These are phyloP conservation scores for Parazoanthus darwini DNA, from an alignment of 92 coral and sea anemone genomes.

Conservation along the genomic window DNA sequence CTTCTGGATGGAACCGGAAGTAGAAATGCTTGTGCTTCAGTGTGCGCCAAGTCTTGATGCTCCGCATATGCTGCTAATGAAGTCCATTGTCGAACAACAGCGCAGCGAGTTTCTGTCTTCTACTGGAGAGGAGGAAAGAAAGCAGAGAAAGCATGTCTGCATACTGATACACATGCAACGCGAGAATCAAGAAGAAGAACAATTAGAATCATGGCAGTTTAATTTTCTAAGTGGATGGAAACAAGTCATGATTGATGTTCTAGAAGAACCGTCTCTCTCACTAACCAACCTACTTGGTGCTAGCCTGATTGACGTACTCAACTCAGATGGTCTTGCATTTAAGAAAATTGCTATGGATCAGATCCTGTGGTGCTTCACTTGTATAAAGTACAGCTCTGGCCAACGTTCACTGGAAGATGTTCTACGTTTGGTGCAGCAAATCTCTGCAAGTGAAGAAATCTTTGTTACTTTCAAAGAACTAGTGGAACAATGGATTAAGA, in stretches of 20 bases:
- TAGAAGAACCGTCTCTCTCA: slow-evolving; percentile 71
- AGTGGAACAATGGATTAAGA: slow-evolving; percentile 66
- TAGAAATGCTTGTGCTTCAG: slow-evolving; percentile 76
- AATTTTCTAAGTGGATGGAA: slow-evolving; percentile 95
- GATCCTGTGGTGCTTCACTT: slow-evolving; percentile 91
- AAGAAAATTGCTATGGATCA: slow-evolving; percentile 71
- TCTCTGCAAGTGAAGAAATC: slow-evolving; percentile 53
- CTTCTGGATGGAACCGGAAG: slow-evolving; percentile 74
- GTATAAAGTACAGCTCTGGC: slow-evolving; percentile 71
- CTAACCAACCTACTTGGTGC: slow-evolving; percentile 65
- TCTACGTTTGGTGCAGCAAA: slow-evolving; percentile 51
- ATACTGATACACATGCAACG: slow-evolving; percentile 86
- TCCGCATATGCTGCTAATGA: slow-evolving; percentile 84
- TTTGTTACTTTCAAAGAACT: slow-evolving; percentile 63
- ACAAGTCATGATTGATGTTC: slow-evolving; percentile 86
- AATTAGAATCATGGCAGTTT: slow-evolving; percentile 81
- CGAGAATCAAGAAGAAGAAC: slow-evolving; percentile 43
- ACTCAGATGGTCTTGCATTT: slow-evolving; percentile 66
- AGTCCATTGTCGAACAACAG: slow-evolving; percentile 88
- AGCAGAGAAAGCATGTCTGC: slow-evolving; percentile 77
- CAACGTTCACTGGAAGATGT: slow-evolving; percentile 60
- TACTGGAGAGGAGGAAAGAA: slow-evolving; percentile 6
- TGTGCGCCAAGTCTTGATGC: slow-evolving; percentile 96
- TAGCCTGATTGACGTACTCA: slow-evolving; percentile 57
- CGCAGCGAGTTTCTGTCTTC: slow-evolving; percentile 54